Percentiles rank a stretch among this genome's conserved stretches.
Conservation (phyloP, 2,113 vertebrate species). For the Dascyllus trimaculatus region DNA sequence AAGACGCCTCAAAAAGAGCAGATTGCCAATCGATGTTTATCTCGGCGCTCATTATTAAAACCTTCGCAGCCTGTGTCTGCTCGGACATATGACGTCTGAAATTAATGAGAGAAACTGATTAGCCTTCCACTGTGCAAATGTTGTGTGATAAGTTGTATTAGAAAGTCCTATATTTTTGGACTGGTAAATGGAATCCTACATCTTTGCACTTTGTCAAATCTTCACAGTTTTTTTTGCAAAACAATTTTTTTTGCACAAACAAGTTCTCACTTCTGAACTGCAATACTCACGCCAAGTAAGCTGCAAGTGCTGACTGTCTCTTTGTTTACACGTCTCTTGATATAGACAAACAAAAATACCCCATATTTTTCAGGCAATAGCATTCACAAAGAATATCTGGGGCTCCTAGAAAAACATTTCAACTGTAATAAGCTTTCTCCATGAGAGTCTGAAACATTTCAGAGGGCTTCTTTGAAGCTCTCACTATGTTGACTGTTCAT, state of each 20-base stretch:
- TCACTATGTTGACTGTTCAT: slow-evolving; percentile 80
- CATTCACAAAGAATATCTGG: slow-evolving; percentile 82
- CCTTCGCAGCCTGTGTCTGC: slow-evolving; percentile 25
- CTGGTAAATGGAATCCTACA: slow-evolving; percentile 40
- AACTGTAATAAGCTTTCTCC: slow-evolving; percentile 83
- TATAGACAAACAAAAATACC: slow-evolving; percentile 80
- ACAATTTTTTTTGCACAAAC: slow-evolving; percentile 65
- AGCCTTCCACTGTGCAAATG: slow-evolving; percentile 11
- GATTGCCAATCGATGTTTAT: slow-evolving; percentile 59
- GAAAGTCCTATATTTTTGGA: slow-evolving; percentile 33
- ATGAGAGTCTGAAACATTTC: slow-evolving; percentile 77
- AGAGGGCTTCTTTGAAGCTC: slow-evolving; percentile 80
- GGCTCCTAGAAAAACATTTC: slow-evolving; percentile 82
- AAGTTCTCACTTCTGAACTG: slow-evolving; percentile 74
- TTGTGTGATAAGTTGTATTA: slow-evolving; percentile 25
- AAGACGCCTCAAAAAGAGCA: slow-evolving; percentile 57
- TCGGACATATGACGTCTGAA: slow-evolving; percentile 32
- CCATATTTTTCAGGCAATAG: slow-evolving; percentile 74
- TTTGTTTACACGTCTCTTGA: slow-evolving; percentile 80
- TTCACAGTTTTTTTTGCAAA: slow-evolving; percentile 48
- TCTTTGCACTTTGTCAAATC: slow-evolving; percentile 47
- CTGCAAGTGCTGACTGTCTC: slow-evolving; percentile 76
- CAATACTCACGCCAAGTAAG: slow-evolving; percentile 64
- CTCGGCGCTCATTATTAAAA: slow-evolving; percentile 49
- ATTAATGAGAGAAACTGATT: slow-evolving; percentile 54